Percentiles rank a stretch among this genome's conserved stretches.
phyloP scores from a whole-genome alignment of 2,113 vertebrate species.

The Lepidothrix coronata region DNA sequence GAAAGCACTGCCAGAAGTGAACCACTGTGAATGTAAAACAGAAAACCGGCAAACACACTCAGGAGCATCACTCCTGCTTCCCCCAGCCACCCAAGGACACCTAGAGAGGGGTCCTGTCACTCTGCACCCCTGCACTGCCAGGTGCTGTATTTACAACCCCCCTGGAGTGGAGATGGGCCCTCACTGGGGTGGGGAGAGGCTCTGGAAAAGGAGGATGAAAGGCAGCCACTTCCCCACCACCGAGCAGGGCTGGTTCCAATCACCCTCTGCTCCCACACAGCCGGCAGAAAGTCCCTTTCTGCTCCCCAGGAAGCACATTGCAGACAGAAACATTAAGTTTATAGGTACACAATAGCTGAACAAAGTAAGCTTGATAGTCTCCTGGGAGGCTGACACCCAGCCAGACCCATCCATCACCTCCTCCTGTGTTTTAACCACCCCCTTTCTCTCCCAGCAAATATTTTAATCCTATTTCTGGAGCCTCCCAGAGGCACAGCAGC shows the following conservation, averaged over 20 bases:
- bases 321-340: neutral
- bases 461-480: neutral
- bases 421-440: neutral
- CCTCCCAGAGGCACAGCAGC: neutral
- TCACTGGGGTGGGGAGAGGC: neutral
- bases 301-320: neutral
- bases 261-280: neutral
- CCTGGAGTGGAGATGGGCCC: neutral
- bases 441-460: neutral
- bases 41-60: rapidly evolving
- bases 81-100: neutral
- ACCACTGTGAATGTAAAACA: rapidly evolving
- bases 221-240: neutral
- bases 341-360: neutral
- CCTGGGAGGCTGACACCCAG: neutral
- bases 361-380: neutral
- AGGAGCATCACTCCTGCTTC: neutral
- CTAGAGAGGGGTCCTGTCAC: neutral
- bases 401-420: neutral
- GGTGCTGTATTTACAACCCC: rapidly evolving
- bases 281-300: neutral
- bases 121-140: rapidly evolving
- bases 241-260: neutral
- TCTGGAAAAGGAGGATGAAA: rapidly evolving
- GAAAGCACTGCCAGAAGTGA: neutral